Base-by-base conservation (phyloP, 1,140 invertebrate species). In the Apis florea region DNA sequence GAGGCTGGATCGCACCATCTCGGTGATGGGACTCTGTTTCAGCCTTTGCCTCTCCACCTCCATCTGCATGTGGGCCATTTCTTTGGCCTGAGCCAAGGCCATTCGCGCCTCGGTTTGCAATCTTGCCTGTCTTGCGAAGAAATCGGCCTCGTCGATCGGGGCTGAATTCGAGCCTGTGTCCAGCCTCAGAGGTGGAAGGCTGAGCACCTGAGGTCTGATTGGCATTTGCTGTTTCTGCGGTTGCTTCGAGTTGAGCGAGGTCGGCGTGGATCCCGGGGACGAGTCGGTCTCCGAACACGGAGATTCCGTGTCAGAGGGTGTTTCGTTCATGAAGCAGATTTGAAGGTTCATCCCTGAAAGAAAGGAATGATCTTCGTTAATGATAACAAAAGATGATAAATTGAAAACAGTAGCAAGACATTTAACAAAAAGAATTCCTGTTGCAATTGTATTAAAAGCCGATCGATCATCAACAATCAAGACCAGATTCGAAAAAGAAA, bases 291-390 rank as follows among this genome's bases (percentile, higher is more conserved):
- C 96, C 54, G 96, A 96, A 69, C 94, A 94, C 59, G 96, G 96
- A 70, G 96, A 97, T 91, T 97, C 96, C 83, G 95, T 96, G 89
- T 98, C 97, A 68, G 97, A 97, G 24, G 96, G 96, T 66, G 97
- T 97, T 90, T 99, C 98, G 92, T 98, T 98, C 97, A 98, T 97
- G 93, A 98, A 98, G 94, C 97, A 98, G 88, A 98, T 98, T 95
- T 98, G 98, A 24, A 98, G 95, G 94, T 98, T 98, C 96, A 97
- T 98, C 75, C 97, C 97, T 97, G 92, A 61, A 94, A 92, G 92
- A 6, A 79, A 12, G n/a, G 26, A 63, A 13, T 24, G n/a, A 13
- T 24, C 24, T 40, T 40, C 31, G 4, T 40, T 40, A 40, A 40
- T 6, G 5, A 31, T 31, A 2, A 40, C 6, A 40, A 40, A 40